Evolutionary conservation across 2,113 vertebrate species (phyloP), one percentile per base, ranked within the genome.

Genomic region (Macquaria ambigua): DNA sequence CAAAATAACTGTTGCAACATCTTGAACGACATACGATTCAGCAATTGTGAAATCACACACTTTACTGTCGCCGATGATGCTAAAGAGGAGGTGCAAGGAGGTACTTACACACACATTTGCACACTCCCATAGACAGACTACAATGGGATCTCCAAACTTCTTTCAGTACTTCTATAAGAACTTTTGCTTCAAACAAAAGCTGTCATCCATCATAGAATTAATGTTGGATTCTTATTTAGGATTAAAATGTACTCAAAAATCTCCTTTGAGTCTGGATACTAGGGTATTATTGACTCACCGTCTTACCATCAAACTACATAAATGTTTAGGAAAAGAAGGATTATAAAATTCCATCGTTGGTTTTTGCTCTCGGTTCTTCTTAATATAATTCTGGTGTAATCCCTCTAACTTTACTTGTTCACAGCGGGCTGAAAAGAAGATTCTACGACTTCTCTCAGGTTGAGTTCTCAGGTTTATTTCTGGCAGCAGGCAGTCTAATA

Each of bases 391-490:
- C 39, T 37, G 28, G 6, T 82, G 46, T 90, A 80, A 82, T 89
- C 74, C 34, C 15, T 79, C 43, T 16, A 83, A 83, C 53, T 73
- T 67, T 21, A 71, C 63, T 70, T 64, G 31, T 75, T 90, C 61
- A 66, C 25, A 34, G 28, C 41, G 73, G 67, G 58, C 55, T 48
- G 70, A 80, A 78, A 58, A 82, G 64, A 63, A 68, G 66, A 50
- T 53, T 72, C 70, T 43, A 15, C 2, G 12, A 41, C 56, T 77
- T 81, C 46, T 52, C 52, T 55, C 18, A 18, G 72, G 64, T 84
- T 87, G 61, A 70, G 20, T 56, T 50, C 50, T 80, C 68, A n/a
- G 77, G 43, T 84, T 85, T 62, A 75, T 83, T 89, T 79, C 81
- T 79, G 69, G 59, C 66, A 56, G 62, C 52, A 68, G 68, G 56